These are phyloP conservation scores for Lepidurus arcticus DNA, from an alignment of 1,140 invertebrate genomes.

Conservation along the genomic window DNA sequence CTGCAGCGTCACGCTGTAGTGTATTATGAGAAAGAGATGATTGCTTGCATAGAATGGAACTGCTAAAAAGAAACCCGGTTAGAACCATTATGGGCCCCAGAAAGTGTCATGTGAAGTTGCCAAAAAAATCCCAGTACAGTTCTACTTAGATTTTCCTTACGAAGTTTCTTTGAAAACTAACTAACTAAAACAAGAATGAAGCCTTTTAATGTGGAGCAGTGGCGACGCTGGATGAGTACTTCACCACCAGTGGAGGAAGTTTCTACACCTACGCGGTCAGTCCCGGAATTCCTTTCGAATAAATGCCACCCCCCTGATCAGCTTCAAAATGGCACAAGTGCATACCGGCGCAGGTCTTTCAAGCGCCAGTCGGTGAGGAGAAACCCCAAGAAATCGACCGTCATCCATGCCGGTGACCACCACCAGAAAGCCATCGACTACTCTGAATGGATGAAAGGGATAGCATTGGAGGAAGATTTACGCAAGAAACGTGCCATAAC, in stretches of 20 bases:
- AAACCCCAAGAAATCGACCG: not conserved
- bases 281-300: not conserved
- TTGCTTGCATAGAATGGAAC: not conserved
- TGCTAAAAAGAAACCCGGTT: too few relatives aligned
- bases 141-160: not conserved
- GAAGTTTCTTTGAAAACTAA: not conserved
- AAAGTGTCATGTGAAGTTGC: too few relatives aligned
- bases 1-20: not conserved
- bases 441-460: not conserved
- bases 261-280: not conserved
- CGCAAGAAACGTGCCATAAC: not conserved
- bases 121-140: too few relatives aligned
- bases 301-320: not conserved
- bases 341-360: conserved; percentile 2
- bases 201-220: not conserved
- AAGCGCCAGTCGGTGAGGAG: not conserved
- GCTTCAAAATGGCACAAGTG: not conserved
- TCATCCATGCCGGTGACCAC: not conserved
- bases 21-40: not conserved
- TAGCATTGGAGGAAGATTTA: not conserved
- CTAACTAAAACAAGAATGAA: not conserved
- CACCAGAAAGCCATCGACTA: not conserved
- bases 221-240: not conserved
- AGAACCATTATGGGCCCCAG: too few relatives aligned
- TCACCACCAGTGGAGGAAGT: not conserved